Evolutionary conservation across 2,888 invertebrate genomes (phyloP).

Genomic region (Agonum fuliginosum): DNA sequence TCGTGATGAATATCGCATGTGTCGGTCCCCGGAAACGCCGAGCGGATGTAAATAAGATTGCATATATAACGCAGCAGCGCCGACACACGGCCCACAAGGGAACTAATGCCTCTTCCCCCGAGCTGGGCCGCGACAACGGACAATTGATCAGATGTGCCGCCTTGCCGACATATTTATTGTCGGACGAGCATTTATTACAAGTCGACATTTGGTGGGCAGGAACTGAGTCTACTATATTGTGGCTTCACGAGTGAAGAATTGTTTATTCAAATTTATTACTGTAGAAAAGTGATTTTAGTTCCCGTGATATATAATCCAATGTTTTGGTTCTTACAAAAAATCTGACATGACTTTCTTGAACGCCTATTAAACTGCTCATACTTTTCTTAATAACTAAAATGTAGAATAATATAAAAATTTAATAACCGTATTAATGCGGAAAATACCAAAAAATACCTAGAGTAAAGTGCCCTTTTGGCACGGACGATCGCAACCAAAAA

Average conservation of each 20-base stretch:
- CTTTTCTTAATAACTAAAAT: no score
- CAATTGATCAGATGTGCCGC: constrained; percentile 55
- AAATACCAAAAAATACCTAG: no score
- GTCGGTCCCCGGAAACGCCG: constrained; percentile 32
- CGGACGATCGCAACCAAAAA: no score
- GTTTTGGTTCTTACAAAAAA: no score
- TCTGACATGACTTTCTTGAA: no score
- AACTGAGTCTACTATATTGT: no score
- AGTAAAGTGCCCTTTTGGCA: no score
- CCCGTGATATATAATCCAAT: no score
- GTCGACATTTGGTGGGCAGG: constrained; percentile 52
- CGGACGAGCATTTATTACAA: constrained; percentile 49
- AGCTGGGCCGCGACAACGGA: constrained; percentile 30
- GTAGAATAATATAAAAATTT: no score
- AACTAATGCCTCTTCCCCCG: constrained; percentile 53
- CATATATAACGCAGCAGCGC: constrained; percentile 57
- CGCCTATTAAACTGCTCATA: no score
- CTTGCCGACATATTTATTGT: constrained; percentile 59
- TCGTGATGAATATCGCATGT: constrained; percentile 54
- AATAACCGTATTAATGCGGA: no score
- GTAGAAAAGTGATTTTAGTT: neutral
- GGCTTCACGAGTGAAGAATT: neutral
- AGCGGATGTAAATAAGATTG: constrained; percentile 60
- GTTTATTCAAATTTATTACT: neutral
- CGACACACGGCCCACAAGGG: constrained; percentile 55